Conservation (phyloP, 2,113 vertebrate species). For the Pheucticus melanocephalus region DNA sequence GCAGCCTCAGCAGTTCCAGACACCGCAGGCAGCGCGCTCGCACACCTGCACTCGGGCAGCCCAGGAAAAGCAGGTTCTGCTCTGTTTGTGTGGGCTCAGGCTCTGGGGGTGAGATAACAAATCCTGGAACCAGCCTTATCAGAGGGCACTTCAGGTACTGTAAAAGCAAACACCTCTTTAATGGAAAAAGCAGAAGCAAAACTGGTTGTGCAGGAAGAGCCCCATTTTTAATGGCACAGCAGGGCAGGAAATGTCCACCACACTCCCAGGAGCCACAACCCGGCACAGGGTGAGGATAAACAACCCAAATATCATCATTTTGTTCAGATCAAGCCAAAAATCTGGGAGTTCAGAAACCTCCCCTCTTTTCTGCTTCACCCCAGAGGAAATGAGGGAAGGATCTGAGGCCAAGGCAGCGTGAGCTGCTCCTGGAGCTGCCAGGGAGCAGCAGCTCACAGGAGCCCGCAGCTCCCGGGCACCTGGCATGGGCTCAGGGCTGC, state of each 20-base stretch:
- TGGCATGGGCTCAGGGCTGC: background rate
- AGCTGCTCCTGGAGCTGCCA: background rate
- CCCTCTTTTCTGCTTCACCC: background rate
- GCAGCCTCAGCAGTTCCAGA: background rate
- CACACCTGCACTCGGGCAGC: background rate
- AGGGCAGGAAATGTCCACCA: background rate
- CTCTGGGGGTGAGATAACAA: background rate
- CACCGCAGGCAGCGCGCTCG: rapidly evolving
- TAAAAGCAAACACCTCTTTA: background rate
- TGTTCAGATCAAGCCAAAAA: background rate
- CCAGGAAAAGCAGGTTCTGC: background rate
- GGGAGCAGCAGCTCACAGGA: background rate
- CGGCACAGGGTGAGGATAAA: background rate
- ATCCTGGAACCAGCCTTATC: background rate
- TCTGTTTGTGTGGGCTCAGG: background rate
- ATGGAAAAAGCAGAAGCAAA: background rate
- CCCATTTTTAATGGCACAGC: background rate
- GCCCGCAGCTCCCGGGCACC: background rate
- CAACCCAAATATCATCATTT: background rate
- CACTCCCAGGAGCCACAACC: background rate
- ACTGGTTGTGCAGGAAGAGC: background rate
- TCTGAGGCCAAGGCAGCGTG: background rate
- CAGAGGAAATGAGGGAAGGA: background rate
- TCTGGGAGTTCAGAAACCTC: background rate
- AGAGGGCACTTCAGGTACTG: background rate